Evolutionary conservation across 2,113 vertebrate genomes (phyloP), one percentile per base, ranked within the genome.

Genomic region (Eurystomus gularis): DNA sequence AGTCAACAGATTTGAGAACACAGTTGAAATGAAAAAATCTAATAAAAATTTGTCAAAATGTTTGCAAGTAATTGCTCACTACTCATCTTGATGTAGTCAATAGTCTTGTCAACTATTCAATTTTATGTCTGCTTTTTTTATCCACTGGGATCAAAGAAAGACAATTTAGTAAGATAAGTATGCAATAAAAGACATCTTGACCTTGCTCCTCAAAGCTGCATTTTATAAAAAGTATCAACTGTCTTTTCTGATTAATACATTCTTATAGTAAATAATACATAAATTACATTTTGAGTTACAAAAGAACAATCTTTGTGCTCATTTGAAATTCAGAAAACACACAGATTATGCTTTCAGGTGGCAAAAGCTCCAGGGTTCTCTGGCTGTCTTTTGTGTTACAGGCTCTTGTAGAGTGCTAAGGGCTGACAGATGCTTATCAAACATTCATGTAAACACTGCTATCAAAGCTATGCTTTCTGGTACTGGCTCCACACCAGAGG

Each of bases 361-460:
- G 94, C 96, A 96, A 96, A 97, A 97, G 58, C 96, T 95, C 79
- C 93, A 96, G 96, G 97, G 93, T 93, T 98, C 90, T 65, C 64
- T 86, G 75, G 58, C 82, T 97, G 62, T 70, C 94, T 97, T 97
- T 97, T 97, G 93, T 97, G 91, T 97, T 97, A 72, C 55, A 82
- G 31, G 86, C 82, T 73, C 93, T 97, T 96, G 97, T 90, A 88
- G 96, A 97, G 83, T 88, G 92, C 96, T 95, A 92, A 95, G 95
- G 88, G 93, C 95, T 97, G 97, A 96, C 97, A 98, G 97, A 98
- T 97, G 96, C 97, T 98, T 98, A 98, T 98, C 98, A 98, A 98
- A 97, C 96, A 98, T 98, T 98, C 94, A 97, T 97, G 97, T 96
- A 97, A 98, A 98, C 94, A 97, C 62, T 72, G 55, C 31, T 97